Percentiles rank a stretch among this genome's conserved stretches.
Evolutionary conservation across 2,113 vertebrate species (phyloP).

Genomic region (Prinia subflava): DNA sequence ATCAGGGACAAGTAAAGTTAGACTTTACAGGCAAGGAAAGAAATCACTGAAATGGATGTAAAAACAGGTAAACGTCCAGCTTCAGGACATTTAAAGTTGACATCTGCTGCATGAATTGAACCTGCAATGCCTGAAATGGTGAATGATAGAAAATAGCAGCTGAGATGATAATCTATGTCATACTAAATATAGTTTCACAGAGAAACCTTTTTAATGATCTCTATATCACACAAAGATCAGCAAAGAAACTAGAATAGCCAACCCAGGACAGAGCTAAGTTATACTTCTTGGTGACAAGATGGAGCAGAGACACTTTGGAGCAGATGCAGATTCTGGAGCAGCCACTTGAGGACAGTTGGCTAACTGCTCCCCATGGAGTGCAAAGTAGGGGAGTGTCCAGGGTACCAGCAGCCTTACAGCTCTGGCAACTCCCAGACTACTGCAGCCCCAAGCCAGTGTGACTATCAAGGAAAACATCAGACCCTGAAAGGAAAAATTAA

Average conservation of each 20-base stretch:
- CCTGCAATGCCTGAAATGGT: background rate
- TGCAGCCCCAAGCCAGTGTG: background rate
- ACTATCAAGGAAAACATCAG: background rate
- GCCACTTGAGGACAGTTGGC: fast-evolving
- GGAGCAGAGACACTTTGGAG: background rate
- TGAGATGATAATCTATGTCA: background rate
- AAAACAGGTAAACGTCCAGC: background rate
- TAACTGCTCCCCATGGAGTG: background rate
- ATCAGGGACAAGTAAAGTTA: background rate
- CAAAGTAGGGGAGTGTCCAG: fast-evolving
- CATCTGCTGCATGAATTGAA: background rate
- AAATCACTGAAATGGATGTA: background rate
- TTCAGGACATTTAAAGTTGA: background rate
- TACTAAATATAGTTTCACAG: background rate
- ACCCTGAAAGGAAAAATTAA: background rate
- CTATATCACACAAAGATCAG: background rate
- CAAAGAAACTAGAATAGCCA: background rate
- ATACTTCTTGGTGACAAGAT: background rate
- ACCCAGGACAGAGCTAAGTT: background rate
- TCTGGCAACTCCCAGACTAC: background rate
- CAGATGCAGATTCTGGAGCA: background rate
- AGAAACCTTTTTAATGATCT: background rate
- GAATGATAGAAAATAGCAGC: background rate
- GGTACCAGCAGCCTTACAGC: background rate
- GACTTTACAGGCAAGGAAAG: background rate